phyloP scores from a whole-genome alignment of 2,113 vertebrate species.

The Nanorana parkeri region DNA sequence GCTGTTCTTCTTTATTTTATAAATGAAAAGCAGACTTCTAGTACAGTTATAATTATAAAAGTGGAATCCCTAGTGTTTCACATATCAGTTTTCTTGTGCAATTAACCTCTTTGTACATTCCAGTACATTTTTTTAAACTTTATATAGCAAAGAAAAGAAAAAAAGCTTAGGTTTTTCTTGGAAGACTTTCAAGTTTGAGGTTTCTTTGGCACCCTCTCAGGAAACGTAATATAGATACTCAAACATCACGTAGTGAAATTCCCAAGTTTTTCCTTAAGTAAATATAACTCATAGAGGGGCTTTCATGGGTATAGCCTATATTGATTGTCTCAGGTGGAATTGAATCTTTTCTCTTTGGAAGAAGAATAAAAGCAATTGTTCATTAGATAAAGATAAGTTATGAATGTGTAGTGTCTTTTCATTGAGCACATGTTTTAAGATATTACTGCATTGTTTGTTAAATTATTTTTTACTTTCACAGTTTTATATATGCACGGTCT shows the following conservation, averaged over 20 bases:
- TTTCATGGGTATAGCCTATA: no score
- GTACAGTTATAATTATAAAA: neutral
- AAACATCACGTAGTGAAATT: slow-evolving; percentile 17
- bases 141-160: slow-evolving; percentile 17
- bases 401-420: no score
- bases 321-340: no score
- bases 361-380: no score
- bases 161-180: slow-evolving; percentile 13
- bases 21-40: neutral
- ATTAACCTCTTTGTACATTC: slow-evolving; percentile 28
- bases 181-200: slow-evolving; percentile 10
- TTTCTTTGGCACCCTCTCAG: slow-evolving; percentile 14
- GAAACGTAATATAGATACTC: neutral
- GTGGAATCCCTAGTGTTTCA: slow-evolving; percentile 3
- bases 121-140: slow-evolving; percentile 30
- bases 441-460: no score
- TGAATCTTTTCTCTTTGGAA: no score
- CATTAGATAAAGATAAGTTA: no score
- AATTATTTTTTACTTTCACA: no score
- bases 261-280: neutral
- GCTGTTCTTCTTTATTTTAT: neutral
- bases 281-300: neutral
- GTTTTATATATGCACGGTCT: no score
- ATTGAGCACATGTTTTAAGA: no score
- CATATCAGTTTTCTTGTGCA: slow-evolving; percentile 26